Conservation (phyloP, 1,140 invertebrate genomes). For the Anastatus disparis region DNA sequence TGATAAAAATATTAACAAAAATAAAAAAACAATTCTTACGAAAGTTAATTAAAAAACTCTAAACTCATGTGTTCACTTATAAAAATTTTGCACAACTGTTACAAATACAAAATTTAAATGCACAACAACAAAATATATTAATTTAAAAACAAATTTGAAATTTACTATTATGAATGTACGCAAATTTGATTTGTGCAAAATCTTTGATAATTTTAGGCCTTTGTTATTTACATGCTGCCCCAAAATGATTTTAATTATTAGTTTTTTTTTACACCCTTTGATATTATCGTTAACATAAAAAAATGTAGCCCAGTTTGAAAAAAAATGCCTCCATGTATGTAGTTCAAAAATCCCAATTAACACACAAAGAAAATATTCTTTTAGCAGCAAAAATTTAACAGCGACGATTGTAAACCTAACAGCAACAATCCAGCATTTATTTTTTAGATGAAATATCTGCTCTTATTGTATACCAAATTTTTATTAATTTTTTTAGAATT, state of each 20-base stretch:
- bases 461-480: no score
- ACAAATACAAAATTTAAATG: not conserved
- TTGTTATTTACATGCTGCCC: slow-evolving; percentile 66
- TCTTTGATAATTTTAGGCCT: slow-evolving; percentile 49
- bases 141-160: no score
- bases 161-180: no score
- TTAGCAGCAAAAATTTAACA: no score
- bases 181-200: slow-evolving; percentile 46
- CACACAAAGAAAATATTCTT: no score
- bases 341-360: not conserved
- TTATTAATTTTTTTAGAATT: no score
- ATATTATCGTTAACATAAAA: slow-evolving; percentile 47
- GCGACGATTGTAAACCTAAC: no score
- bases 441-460: no score
- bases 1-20: not conserved
- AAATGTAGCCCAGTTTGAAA: slow-evolving; percentile 39
- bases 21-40: not conserved
- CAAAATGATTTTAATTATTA: slow-evolving; percentile 55
- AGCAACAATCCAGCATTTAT: no score
- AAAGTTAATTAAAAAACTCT: slow-evolving; percentile 38
- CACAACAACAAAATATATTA: no score
- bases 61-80: slow-evolving; percentile 6
- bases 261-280: slow-evolving; percentile 51
- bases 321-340: slow-evolving; percentile 45
- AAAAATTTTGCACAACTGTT: slow-evolving; percentile 27